Conservation (phyloP, 2,113 vertebrate genomes). For the Camelus bactrianus region DNA sequence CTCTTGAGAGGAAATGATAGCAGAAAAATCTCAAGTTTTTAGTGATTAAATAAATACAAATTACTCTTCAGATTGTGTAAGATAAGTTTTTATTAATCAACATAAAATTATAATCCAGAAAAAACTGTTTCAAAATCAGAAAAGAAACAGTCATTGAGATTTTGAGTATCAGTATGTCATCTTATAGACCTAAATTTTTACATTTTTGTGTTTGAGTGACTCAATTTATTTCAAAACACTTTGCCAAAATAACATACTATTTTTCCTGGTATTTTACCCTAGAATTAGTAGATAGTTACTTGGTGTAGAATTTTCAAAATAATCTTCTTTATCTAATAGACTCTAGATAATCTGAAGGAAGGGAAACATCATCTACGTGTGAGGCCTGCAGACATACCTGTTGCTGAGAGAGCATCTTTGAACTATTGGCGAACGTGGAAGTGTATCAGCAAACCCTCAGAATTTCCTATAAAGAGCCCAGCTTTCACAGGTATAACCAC, state of each 20-base stretch:
- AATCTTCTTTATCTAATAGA: constrained; percentile 75
- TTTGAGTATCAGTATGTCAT: constrained; percentile 54
- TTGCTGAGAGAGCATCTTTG: constrained; percentile 82
- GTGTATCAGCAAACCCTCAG: constrained; percentile 83
- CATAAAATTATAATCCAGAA: constrained; percentile 48
- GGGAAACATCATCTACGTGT: constrained; percentile 82
- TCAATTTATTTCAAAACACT: constrained; percentile 58
- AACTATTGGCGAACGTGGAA: constrained; percentile 85
- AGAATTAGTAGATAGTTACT: neutral
- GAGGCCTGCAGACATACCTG: constrained; percentile 82
- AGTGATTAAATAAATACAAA: constrained; percentile 61
- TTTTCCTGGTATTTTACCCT: constrained; percentile 22
- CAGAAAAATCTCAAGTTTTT: constrained; percentile 58
- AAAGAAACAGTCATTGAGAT: constrained; percentile 16
- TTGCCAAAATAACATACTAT: neutral
- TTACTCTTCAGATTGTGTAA: neutral
- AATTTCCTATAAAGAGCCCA: constrained; percentile 83
- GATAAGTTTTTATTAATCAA: constrained; percentile 41
- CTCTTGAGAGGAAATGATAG: constrained; percentile 36
- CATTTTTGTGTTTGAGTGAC: neutral
- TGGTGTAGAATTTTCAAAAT: constrained; percentile 45
- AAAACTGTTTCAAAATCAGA: constrained; percentile 38
- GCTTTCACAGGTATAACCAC: constrained; percentile 78
- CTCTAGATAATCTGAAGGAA: constrained; percentile 86
- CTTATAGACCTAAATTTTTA: constrained; percentile 4